These are phyloP conservation scores for Ceryle rudis DNA, from an alignment of 2,797 vertebrate genomes.

Conservation along the genomic window DNA sequence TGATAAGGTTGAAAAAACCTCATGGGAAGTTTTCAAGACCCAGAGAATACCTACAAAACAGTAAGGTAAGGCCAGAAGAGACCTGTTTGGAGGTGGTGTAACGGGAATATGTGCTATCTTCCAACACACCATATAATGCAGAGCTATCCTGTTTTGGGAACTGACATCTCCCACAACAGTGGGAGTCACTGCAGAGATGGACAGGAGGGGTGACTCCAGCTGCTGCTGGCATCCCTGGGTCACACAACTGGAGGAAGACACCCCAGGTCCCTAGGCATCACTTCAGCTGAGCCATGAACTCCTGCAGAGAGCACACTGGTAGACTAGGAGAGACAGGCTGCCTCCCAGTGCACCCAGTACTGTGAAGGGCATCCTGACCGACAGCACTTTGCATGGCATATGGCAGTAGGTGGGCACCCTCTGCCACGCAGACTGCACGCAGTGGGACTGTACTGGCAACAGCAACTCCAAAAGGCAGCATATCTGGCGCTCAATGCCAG, in stretches of 20 bases:
- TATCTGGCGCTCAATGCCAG: neutral
- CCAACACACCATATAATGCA: neutral
- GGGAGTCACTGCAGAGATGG: neutral
- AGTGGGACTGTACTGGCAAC: accelerated
- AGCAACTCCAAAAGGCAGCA: neutral
- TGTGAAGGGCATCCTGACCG: neutral
- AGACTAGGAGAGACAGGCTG: neutral
- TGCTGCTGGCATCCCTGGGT: neutral
- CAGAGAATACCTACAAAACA: neutral
- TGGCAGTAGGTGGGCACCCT: neutral
- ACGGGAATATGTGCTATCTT: neutral
- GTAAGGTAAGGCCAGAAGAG: neutral
- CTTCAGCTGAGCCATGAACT: neutral
- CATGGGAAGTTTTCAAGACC: neutral
- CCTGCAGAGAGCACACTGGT: neutral
- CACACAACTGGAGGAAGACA: neutral
- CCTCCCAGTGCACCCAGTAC: neutral
- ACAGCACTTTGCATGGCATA: accelerated
- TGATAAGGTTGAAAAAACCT: neutral
- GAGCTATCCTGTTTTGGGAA: neutral
- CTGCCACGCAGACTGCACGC: neutral
- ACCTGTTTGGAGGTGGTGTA: neutral
- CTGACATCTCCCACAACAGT: neutral
- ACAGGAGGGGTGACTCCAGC: neutral
- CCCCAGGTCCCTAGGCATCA: neutral